Evolutionary conservation across 2,113 vertebrate species (phyloP).

Genomic region (Ifrita kowaldi): DNA sequence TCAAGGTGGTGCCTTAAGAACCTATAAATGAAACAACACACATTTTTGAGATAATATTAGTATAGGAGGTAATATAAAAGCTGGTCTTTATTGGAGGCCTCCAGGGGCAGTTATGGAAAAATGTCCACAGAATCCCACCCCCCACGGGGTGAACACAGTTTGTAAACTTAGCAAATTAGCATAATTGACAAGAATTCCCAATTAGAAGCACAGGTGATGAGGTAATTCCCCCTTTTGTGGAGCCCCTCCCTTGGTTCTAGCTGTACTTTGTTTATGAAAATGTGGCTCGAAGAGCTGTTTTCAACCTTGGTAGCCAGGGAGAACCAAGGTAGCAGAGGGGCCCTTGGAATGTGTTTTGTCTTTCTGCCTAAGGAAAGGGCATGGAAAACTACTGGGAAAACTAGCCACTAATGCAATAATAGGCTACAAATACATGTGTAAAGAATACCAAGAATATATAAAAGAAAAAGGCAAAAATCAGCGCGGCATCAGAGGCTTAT

Average conservation of each 20-base stretch:
- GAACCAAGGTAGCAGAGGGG: not conserved
- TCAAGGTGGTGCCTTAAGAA: not conserved
- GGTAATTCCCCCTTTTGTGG: not conserved
- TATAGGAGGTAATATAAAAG: not conserved
- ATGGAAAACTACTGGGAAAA: not conserved
- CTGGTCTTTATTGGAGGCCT: not conserved
- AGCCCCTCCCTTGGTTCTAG: not conserved
- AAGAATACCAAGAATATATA: not conserved
- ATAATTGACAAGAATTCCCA: not conserved
- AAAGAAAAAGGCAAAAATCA: not conserved
- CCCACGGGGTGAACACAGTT: not conserved
- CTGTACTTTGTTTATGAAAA: not conserved
- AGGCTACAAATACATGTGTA: not conserved
- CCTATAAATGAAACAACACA: not conserved
- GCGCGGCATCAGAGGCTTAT: not conserved
- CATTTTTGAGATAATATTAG: fast-evolving
- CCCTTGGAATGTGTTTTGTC: not conserved
- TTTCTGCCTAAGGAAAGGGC: not conserved
- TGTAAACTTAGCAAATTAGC: not conserved
- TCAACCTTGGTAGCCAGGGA: not conserved
- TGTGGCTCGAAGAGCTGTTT: not conserved
- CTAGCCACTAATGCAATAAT: not conserved
- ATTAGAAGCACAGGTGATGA: not conserved
- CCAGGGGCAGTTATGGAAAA: not conserved
- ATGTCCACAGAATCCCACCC: not conserved